phyloP scores from a whole-genome alignment of 2,113 vertebrate genomes.

The Semnornis frantzii region DNA sequence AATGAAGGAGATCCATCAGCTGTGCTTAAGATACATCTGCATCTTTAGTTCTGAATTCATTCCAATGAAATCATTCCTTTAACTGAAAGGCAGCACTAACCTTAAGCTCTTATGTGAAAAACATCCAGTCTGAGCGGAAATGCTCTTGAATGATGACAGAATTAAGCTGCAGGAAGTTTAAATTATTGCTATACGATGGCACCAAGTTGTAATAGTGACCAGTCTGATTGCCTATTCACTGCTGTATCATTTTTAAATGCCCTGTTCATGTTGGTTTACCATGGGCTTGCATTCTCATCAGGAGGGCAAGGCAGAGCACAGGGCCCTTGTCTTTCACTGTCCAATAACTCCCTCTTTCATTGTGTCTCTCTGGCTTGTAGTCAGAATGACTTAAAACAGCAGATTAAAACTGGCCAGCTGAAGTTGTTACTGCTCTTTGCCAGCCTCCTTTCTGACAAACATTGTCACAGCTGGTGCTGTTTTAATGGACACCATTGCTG shows the following conservation, averaged over 20 bases:
- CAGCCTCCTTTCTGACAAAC: background rate
- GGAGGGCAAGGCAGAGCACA: background rate
- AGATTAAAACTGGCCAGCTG: background rate
- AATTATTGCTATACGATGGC: background rate
- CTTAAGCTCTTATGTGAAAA: background rate
- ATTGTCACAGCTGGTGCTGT: background rate
- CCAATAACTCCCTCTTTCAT: background rate
- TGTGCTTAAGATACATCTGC: background rate
- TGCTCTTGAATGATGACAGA: background rate
- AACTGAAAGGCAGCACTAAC: background rate
- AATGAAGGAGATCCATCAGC: background rate
- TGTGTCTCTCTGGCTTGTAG: background rate
- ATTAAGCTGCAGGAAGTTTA: background rate
- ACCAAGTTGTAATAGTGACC: background rate
- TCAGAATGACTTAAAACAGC: background rate
- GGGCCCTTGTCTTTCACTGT: background rate
- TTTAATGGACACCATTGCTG: background rate
- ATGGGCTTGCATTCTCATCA: background rate
- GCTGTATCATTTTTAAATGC: background rate
- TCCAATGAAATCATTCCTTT: rapidly evolving
- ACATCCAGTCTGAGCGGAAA: background rate
- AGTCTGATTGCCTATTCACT: background rate
- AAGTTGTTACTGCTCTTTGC: background rate
- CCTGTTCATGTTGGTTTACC: background rate
- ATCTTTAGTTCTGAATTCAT: background rate